A percentile compares a stretch with the other conserved stretches of the same genome.
Conservation (phyloP, 2,113 vertebrate species). For the Rutilus rutilus region DNA sequence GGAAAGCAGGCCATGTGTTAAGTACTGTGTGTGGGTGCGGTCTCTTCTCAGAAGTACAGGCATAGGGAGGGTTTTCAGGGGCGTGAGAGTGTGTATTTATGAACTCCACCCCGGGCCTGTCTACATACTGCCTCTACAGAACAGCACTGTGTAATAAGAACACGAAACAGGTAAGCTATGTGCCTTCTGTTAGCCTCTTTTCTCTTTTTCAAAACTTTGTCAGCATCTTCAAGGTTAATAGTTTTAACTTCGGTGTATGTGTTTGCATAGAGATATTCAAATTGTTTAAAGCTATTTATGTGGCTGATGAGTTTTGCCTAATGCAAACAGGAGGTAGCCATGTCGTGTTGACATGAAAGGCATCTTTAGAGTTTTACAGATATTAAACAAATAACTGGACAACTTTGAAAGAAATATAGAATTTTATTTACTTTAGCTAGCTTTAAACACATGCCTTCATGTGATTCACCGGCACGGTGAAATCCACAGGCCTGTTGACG, state of each 20-base stretch:
- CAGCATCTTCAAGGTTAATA: background rate
- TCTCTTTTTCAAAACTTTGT: background rate
- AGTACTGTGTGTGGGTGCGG: background rate
- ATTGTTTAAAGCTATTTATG: background rate
- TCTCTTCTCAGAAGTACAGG: background rate
- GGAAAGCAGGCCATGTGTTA: background rate
- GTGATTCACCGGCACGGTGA: background rate
- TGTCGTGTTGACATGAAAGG: background rate
- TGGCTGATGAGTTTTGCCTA: background rate
- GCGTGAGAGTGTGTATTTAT: conserved; percentile 26
- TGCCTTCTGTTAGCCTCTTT: background rate
- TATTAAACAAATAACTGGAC: background rate
- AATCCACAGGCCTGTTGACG: background rate
- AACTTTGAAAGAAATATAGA: background rate
- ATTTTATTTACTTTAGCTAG: background rate
- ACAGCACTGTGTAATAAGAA: background rate
- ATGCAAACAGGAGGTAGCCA: background rate
- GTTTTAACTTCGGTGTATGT: background rate
- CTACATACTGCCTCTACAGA: background rate
- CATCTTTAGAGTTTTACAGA: background rate
- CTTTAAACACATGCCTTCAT: background rate
- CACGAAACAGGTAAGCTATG: conserved; percentile 48
- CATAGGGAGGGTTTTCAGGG: background rate
- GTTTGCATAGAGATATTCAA: background rate
- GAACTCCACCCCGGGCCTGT: conserved; percentile 10